Evolutionary conservation across 2,888 invertebrate genomes (phyloP).

Genomic region (Lingula anatina): DNA sequence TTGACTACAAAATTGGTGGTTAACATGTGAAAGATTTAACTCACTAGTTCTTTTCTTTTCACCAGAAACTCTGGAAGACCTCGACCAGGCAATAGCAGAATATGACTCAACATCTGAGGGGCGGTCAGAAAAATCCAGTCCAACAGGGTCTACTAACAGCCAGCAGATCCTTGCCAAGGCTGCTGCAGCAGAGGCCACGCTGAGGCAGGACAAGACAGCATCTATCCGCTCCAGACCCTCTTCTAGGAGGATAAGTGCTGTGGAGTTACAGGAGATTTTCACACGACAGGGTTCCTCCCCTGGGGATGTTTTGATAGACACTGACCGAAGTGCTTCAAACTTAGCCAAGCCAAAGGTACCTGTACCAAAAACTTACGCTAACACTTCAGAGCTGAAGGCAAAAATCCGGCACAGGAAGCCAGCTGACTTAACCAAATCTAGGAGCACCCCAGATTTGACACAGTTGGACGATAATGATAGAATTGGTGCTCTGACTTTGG

Average conservation of each 20-base stretch:
- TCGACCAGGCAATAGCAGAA: constrained; percentile 43
- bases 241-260: constrained; percentile 34
- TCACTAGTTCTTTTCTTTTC: constrained; percentile 9
- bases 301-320: constrained; percentile 12
- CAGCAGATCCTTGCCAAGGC: no score
- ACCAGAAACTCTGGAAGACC: constrained; percentile 45
- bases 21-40: no score
- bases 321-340: not conserved
- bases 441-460: constrained; percentile 32
- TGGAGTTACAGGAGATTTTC: constrained; percentile 13
- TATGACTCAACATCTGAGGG: constrained; percentile 20
- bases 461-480: constrained; percentile 5
- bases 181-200: no score
- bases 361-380: constrained; percentile 19
- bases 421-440: constrained; percentile 28
- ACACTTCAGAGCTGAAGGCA: constrained; percentile 26
- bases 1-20: no score
- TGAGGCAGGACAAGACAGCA: constrained; percentile 69
- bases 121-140: constrained; percentile 5
- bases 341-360: not conserved
- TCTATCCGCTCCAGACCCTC: constrained; percentile 77
- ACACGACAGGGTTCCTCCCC: not conserved
- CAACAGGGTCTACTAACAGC: constrained; percentile 13
- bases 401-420: constrained; percentile 24
- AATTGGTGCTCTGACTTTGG: no score